These are phyloP conservation scores for Penaeus vannamei DNA, from an alignment of 1,140 invertebrate species.

Conservation along the genomic window DNA sequence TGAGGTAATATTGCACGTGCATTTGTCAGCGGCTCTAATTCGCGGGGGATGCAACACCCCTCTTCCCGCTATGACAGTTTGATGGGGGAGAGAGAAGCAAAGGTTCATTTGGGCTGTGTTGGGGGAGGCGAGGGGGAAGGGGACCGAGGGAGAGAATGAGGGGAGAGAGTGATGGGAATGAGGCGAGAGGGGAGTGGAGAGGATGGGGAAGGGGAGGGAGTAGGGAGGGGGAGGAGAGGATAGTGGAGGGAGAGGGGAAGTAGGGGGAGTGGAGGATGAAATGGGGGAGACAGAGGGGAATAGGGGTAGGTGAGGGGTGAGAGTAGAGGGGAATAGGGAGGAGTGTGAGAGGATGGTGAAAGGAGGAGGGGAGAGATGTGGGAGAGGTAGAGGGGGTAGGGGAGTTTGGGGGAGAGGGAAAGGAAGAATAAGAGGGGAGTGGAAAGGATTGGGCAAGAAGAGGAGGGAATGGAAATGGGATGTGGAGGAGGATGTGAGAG, in stretches of 20 bases:
- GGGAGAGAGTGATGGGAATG: neutral
- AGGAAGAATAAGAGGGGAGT: neutral
- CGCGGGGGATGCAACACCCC: neutral
- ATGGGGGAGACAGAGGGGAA: neutral
- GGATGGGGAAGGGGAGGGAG: neutral
- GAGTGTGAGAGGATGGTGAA: neutral
- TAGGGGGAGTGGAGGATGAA: neutral
- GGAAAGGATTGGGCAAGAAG: neutral
- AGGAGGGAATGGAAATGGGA: no score
- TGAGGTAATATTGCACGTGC: constrained; percentile 40
- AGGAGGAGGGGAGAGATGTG: neutral
- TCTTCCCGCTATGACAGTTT: constrained; percentile 22
- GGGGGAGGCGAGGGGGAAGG: neutral
- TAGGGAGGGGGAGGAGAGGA: no score
- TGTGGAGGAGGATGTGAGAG: no score
- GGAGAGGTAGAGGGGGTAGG: neutral
- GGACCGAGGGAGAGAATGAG: neutral
- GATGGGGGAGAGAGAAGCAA: constrained; percentile 19
- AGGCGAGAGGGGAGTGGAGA: neutral
- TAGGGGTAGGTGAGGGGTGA: neutral
- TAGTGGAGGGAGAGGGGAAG: no score
- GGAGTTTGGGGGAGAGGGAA: neutral
- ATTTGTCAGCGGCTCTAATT: constrained; percentile 20
- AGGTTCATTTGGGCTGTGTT: neutral
- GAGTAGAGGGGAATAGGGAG: neutral